These are phyloP conservation scores for Caenorhabditis auriculariae DNA, from an alignment of 2,888 invertebrate species.

Conservation along the genomic window DNA sequence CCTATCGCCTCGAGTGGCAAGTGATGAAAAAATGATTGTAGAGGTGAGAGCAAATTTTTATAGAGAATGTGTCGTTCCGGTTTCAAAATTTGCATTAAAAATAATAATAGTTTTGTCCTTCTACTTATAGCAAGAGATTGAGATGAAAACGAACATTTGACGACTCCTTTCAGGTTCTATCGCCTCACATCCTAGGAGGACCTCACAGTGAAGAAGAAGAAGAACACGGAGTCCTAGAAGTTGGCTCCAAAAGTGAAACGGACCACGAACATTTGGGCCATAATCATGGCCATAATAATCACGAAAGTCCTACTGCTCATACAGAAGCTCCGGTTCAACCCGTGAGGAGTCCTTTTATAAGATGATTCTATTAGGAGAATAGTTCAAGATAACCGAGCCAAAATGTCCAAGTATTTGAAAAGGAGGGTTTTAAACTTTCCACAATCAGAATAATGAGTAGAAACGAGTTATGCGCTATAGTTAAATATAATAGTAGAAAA, in stretches of 20 bases:
- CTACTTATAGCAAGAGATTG: not conserved
- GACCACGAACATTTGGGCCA: constrained; percentile 9
- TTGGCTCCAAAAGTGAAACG: constrained; percentile 15
- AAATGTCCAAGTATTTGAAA: too few species aligned
- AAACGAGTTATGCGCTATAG: too few species aligned
- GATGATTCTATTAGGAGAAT: too few species aligned
- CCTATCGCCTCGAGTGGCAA: constrained; percentile 49
- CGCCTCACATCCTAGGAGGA: constrained; percentile 51
- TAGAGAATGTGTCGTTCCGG: not conserved
- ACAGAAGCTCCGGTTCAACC: too few species aligned
- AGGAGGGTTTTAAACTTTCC: too few species aligned
- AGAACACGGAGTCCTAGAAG: constrained; percentile 35
- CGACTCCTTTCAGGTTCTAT: constrained; percentile 28
- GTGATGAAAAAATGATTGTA: constrained; percentile 46
- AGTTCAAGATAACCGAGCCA: too few species aligned
- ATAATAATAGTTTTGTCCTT: not conserved
- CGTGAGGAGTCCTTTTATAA: too few species aligned
- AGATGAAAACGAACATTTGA: not conserved
- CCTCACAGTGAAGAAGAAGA: constrained; percentile 49
- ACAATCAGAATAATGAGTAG: too few species aligned
- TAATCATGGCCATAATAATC: not conserved
- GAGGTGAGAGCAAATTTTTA: constrained; percentile 26
- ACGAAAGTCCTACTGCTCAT: not conserved
- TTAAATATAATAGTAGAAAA: too few species aligned
- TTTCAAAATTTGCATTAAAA: not conserved